Conservation (phyloP, 2,113 vertebrate species). For the Psephotus haematonotus region DNA sequence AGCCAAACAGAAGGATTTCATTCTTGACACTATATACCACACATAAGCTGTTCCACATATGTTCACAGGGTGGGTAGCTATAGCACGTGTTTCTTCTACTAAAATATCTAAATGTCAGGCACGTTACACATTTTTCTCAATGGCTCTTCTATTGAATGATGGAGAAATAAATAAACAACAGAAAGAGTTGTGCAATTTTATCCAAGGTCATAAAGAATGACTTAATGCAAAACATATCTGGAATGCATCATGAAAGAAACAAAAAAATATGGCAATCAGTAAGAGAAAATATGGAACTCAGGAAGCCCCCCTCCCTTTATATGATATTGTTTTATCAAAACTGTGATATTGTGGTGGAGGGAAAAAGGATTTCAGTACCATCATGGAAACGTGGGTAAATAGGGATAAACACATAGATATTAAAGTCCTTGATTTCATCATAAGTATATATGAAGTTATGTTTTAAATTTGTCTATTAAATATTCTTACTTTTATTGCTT, state of each 20-base stretch:
- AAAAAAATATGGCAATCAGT: background rate
- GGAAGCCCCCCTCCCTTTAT: background rate
- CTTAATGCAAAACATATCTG: background rate
- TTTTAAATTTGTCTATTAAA: background rate
- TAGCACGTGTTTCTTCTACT: background rate
- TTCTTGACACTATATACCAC: slow-evolving; percentile 28
- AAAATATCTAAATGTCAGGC: slow-evolving; percentile 6
- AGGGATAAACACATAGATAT: background rate
- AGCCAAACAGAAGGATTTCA: slow-evolving; percentile 3
- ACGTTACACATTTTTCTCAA: background rate
- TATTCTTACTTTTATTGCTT: background rate
- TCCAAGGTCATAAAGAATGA: slow-evolving; percentile 13
- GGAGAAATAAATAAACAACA: background rate
- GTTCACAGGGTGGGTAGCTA: background rate
- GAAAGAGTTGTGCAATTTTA: background rate
- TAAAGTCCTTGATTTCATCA: background rate
- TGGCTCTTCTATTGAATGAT: background rate
- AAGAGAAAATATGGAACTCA: background rate
- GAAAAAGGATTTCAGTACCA: background rate
- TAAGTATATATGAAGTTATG: background rate
- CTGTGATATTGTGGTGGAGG: fast-evolving
- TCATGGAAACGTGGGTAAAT: background rate
- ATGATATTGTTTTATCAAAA: background rate
- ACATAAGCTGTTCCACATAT: slow-evolving; percentile 49
- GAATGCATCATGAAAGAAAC: background rate